Evolutionary conservation across 2,797 vertebrate species (phyloP), one percentile per base, ranked within the genome.

Genomic region (Benthosema pterotum): DNA sequence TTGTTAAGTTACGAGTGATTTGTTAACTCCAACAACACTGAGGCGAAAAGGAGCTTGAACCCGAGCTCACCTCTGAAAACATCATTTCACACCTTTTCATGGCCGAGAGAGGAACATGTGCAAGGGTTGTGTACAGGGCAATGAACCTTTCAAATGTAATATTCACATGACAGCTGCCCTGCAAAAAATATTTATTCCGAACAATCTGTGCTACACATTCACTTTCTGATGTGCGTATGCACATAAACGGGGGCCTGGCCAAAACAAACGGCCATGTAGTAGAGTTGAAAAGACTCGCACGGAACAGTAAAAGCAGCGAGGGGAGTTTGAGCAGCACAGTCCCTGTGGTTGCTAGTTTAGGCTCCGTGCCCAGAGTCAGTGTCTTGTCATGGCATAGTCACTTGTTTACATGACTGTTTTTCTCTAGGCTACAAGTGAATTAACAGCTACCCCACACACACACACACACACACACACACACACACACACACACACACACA

Each of bases 361-460:
- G 63, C 63, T 65, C 54, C 0, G 9, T 64, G 53, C 69, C 68
- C 67, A 60, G 49, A 60, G 63, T 46, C 71, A 50, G 53, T 66
- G 71, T 62, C 82, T 69, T 57, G 22, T 72, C 65, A 58, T 64
- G 71, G 59, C 73, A 57, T 17, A 51, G 66, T 75, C 16, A 60
- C 59, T 82, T 76, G 81, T 80, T 74, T 75, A 78, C 78, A 83
- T 71, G 42, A 72, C 53, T 73, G 57, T 62, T 76, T 11, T 65
- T 69, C 63, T 58, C 64, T 49, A 69, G 63, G 68, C 69, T 72
- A 81, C 76, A 80, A 45, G 60, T 61, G 47, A 45, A 76, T 60
- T 43, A 61, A 75, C 66, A 62, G 73, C 64, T 71, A 65, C 17
- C 52, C 68, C 43, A 56, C 28, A 52, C 16, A 6, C 46, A 65